phyloP scores from a whole-genome alignment of 2,888 invertebrate species.

The Gisinianus flammeolus region DNA sequence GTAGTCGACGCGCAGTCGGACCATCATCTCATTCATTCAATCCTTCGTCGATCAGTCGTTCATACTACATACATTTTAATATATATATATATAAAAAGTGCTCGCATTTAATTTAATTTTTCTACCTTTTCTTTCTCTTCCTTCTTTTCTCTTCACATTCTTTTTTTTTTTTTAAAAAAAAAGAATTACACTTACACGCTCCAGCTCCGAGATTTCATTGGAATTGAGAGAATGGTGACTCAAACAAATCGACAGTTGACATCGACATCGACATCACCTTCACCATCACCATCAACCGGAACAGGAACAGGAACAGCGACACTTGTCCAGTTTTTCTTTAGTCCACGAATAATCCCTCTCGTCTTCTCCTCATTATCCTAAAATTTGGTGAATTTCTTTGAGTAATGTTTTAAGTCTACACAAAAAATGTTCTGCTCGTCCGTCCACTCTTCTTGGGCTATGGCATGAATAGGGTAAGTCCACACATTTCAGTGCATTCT shows the following conservation, averaged over 20 bases:
- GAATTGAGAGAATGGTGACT: slow-evolving; percentile 21
- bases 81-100: too few species aligned
- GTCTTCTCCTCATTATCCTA: background rate
- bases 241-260: slow-evolving; percentile 48
- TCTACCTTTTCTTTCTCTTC: slow-evolving; percentile 1
- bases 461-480: slow-evolving; percentile 85
- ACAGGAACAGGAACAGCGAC: background rate
- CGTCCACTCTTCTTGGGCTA: slow-evolving; percentile 73
- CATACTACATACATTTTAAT: background rate
- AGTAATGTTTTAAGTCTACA: too few species aligned
- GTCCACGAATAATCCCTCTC: background rate
- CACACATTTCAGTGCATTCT: background rate
- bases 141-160: too few species aligned
- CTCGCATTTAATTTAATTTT: background rate
- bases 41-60: too few species aligned
- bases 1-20: background rate
- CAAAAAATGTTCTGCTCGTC: slow-evolving; percentile 52
- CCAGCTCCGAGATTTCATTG: too few species aligned
- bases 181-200: too few species aligned
- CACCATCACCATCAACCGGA: background rate
- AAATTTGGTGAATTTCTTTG: too few species aligned
- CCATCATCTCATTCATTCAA: background rate
- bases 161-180: too few species aligned
- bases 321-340: background rate
- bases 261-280: slow-evolving; percentile 43